Evolutionary conservation across 1,140 invertebrate genomes (phyloP).

Genomic region (Ectropis grisescens): DNA sequence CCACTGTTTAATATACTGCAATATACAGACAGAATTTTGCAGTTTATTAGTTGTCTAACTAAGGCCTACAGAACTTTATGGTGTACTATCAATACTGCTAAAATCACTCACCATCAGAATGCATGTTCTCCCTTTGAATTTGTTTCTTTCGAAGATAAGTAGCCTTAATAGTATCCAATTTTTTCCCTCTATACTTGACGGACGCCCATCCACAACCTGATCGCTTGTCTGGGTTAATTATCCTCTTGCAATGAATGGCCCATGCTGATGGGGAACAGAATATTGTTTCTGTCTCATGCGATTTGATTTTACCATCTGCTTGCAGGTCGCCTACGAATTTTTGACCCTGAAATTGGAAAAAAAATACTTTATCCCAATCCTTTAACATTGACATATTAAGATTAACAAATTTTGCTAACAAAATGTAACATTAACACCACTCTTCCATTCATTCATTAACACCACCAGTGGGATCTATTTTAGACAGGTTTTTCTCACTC

Average conservation of each 20-base stretch:
- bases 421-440: too few relatives aligned
- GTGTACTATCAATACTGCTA: too few relatives aligned
- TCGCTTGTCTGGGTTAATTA: constrained; percentile 92
- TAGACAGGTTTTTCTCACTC: too few relatives aligned
- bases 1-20: too few relatives aligned
- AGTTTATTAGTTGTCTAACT: too few relatives aligned
- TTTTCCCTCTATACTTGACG: constrained; percentile 86
- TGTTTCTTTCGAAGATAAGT: constrained; percentile 83
- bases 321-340: constrained; percentile 90
- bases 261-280: constrained; percentile 93
- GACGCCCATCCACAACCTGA: constrained; percentile 93
- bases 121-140: constrained; percentile 70
- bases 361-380: too few relatives aligned
- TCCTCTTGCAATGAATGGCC: constrained; percentile 92
- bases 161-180: constrained; percentile 89
- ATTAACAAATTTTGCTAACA: too few relatives aligned
- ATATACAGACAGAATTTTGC: too few relatives aligned
- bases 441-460: too few relatives aligned
- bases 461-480: too few relatives aligned
- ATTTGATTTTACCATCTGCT: constrained; percentile 89
- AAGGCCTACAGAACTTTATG: too few relatives aligned
- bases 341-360: constrained; percentile 85
- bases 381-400: too few relatives aligned
- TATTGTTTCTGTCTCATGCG: constrained; percentile 87
- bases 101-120: constrained; percentile 54